These are phyloP conservation scores for Mylabris sibirica DNA, from an alignment of 2,888 invertebrate species.

Conservation along the genomic window DNA sequence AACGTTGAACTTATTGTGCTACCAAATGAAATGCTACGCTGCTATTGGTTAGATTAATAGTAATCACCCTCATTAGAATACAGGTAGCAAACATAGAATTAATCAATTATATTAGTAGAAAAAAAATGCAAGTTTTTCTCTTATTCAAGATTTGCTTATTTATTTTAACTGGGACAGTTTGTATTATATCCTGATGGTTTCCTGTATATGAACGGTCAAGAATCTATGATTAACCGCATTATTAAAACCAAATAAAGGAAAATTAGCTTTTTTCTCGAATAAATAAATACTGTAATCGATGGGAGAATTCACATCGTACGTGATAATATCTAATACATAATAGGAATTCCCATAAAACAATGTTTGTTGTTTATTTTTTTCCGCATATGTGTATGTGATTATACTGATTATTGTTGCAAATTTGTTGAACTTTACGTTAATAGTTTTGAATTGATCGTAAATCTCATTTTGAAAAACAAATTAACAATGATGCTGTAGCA, in stretches of 20 bases:
- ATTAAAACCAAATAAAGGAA: constrained; percentile 8
- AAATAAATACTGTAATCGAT: neutral
- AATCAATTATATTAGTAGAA: too few relatives aligned
- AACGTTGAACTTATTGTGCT: too few relatives aligned
- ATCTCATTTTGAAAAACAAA: neutral
- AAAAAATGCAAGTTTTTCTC: too few relatives aligned
- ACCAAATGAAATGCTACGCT: too few relatives aligned
- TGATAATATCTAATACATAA: neutral
- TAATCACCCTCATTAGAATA: too few relatives aligned
- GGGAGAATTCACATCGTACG: neutral
- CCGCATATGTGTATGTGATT: too few relatives aligned
- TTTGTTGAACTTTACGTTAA: neutral
- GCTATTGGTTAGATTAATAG: too few relatives aligned
- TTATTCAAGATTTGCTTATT: too few relatives aligned
- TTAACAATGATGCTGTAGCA: neutral
- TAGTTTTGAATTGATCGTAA: neutral
- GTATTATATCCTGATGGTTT: constrained; percentile 2
- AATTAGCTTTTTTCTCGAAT: neutral
- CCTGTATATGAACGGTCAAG: neutral
- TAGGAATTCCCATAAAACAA: neutral
- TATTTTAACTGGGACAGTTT: neutral
- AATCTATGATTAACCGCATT: constrained; percentile 9
- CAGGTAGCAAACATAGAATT: too few relatives aligned
- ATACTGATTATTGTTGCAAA: neutral
- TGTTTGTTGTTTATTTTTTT: too few relatives aligned